Base-by-base conservation (phyloP, 2,797 vertebrate genomes). In the Mormyrus hasselquistii region DNA sequence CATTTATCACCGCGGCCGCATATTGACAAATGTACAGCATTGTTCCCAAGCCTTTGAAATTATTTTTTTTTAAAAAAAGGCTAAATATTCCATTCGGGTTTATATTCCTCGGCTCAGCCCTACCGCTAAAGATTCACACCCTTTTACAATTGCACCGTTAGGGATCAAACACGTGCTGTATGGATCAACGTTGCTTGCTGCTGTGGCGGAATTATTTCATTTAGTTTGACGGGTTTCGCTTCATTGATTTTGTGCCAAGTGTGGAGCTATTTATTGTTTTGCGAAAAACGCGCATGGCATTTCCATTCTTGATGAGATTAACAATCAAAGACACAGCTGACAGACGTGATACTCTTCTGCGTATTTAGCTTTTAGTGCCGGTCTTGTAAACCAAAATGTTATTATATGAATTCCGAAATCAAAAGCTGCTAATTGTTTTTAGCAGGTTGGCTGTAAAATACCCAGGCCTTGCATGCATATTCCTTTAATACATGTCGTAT, bases 171-270 rank as follows among this genome's bases (percentile, higher is more conserved):
- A 8, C 16, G 38, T 79, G 73, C 47, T 12, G 29, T 57, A 57
- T 86, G 12, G 85, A 57, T 57, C 14, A 86, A 41, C 52, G 85
- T 57, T 86, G 49, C 47, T 50, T 86, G 55, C 85, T 41, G 29
- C 52, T 86, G 85, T 86, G 85, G n/a, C 55, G 47, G 52, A 57
- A 86, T 86, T 29, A 57, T 86, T 86, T 19, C 5, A 41, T 86
- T 86, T 86, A 55, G 52, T 55, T 41, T 55, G 25, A 86, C 29
- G 49, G 41, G 85, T 57, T 52, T 57, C 25, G 14, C 22, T 53
- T 29, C 85, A 86, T 86, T 86, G 85, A 57, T 86, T 57, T 38
- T 57, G 85, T 57, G 52, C 52, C 85, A 38, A 86, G 52, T 57
- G 50, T 55, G 29, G 9, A 57, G 29, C 14, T 55, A 86, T 86